Conservation (phyloP, 1,140 invertebrate species). For the Thalassaphorura encarpata region DNA sequence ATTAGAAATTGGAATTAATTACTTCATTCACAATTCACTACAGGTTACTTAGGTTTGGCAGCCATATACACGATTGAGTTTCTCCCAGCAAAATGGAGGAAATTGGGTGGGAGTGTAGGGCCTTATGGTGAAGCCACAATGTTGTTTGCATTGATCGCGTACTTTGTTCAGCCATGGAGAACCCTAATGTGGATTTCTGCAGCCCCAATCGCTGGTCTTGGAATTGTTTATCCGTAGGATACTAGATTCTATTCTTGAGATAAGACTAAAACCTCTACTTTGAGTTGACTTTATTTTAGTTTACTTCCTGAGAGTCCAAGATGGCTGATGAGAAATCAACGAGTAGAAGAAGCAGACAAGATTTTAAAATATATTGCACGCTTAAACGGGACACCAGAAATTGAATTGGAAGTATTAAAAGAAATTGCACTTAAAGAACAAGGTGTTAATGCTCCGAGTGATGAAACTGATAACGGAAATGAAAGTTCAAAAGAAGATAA, state of each 20-base stretch:
- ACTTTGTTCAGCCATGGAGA: constrained; percentile 14
- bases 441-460: neutral
- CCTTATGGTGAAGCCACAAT: constrained; percentile 20
- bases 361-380: constrained; percentile 21
- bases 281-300: constrained; percentile 15
- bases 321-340: constrained; percentile 23
- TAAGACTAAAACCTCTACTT: too few relatives aligned
- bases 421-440: constrained; percentile 13
- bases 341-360: constrained; percentile 19
- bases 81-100: constrained; percentile 10
- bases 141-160: constrained; percentile 9
- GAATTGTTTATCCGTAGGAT: constrained; percentile 10
- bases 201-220: constrained; percentile 5
- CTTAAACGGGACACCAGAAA: constrained; percentile 9
- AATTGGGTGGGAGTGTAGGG: constrained; percentile 6
- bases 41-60: constrained; percentile 8
- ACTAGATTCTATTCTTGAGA: neutral
- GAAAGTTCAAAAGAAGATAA: neutral
- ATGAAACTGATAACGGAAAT: too few relatives aligned
- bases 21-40: neutral
- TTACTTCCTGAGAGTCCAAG: constrained; percentile 29
- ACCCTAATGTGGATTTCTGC: neutral
- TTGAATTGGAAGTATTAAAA: constrained; percentile 2
- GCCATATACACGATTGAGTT: constrained; percentile 16
- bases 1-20: neutral